A percentile compares a stretch with the other conserved stretches of the same genome.
These are phyloP conservation scores for Lynx canadensis DNA, from an alignment of 2,113 vertebrate species.

Conservation along the genomic window DNA sequence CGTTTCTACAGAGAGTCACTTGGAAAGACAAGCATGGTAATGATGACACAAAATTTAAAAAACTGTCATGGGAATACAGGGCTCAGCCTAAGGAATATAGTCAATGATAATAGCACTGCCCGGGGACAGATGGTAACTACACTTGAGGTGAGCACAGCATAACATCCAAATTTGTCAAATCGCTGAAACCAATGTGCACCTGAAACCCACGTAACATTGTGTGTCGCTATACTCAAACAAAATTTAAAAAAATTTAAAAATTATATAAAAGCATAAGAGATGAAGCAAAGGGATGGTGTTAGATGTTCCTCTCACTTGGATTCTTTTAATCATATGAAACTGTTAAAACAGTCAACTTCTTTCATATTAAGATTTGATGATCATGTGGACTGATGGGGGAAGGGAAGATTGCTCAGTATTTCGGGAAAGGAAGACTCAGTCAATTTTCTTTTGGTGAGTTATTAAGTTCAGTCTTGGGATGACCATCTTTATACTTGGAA, in stretches of 20 bases:
- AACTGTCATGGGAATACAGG: neutral
- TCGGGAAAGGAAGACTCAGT: constrained; percentile 4
- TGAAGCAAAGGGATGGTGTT: neutral
- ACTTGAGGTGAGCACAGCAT: neutral
- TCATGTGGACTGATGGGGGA: neutral
- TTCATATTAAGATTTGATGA: constrained; percentile 34
- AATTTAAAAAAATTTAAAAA: neutral
- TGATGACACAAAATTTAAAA: neutral
- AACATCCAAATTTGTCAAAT: neutral
- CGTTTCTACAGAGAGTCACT: constrained; percentile 13
- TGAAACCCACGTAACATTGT: neutral
- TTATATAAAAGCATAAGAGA: neutral
- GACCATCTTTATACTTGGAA: neutral
- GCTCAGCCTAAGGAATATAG: neutral
- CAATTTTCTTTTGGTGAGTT: constrained; percentile 27
- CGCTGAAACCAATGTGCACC: neutral
- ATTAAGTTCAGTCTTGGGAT: constrained; percentile 2
- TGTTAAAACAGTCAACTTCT: neutral
- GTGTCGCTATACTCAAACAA: neutral
- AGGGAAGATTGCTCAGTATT: neutral
- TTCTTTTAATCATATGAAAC: constrained; percentile 24
- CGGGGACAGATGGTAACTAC: neutral
- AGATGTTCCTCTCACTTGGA: neutral
- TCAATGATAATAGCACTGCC: neutral
- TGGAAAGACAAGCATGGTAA: neutral